Base-by-base conservation (phyloP, 2,113 vertebrate genomes). In the Lepisosteus oculatus region DNA sequence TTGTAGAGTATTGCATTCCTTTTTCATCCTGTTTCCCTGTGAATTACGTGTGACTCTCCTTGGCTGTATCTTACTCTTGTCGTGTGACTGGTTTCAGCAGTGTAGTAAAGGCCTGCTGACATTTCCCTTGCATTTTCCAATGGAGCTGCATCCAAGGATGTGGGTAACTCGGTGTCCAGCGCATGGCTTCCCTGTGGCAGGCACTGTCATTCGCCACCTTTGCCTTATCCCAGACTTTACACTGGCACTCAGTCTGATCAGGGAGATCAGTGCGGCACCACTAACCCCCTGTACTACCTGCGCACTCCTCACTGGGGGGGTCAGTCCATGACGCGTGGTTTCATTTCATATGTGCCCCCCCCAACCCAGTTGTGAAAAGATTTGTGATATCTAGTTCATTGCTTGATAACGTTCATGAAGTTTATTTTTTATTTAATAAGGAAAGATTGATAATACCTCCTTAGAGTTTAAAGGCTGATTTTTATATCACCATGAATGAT, bases 161-260 rank as follows among this genome's bases (percentile, higher is more conserved):
- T 69, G 45, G 70, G 70, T 77, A 67, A 67, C 72, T 70, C 72
- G 55, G 41, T 66, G 15, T 69, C 57, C 55, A 81, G 82, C 88
- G 90, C 90, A 92, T 92, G 90, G 85, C 85, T 86, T 88, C 77
- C 86, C 80, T 87, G 82, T 89, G 84, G 82, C 74, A 84, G 80
- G 29, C 29, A 29, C 29, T 73, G 82, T 81, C 84, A 86, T 88
- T 82, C 87, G 83, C 79, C 80, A 71, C 78, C 70, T 68, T 44
- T 71, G 69, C 81, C 68, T 47, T 14, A 42, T 68, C 56, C 72
- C 77, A 81, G 78, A 66, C 67, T 14, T 54, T 59, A 67, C 70
- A 73, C 70, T 54, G 75, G 73, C 68, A 43, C 76, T 76, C 75
- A 13, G 3, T 12, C 56, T 59, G 56, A 4, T 59, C 54, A 68